Percentiles rank a stretch among this genome's conserved stretches.
Conservation (phyloP, 1,140 invertebrate genomes). For the Chironomus tepperi region DNA sequence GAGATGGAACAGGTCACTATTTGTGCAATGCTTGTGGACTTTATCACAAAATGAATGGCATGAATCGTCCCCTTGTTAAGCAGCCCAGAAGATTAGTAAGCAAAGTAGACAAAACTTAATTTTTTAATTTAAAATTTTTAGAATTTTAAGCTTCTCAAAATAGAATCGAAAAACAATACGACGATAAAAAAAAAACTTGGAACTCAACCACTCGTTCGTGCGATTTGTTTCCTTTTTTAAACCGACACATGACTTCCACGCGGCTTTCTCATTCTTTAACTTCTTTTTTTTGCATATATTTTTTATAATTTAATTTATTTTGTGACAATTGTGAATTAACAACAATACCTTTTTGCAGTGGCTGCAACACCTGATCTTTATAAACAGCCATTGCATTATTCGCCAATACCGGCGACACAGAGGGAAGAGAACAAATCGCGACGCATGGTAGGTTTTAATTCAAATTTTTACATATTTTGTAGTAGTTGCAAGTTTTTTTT, state of each 20-base stretch:
- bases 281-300: neutral
- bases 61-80: constrained; percentile 79
- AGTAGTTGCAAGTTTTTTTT: neutral
- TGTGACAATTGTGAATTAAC: neutral
- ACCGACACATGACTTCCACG: too few species aligned
- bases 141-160: too few species aligned
- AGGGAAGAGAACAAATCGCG: constrained; percentile 56
- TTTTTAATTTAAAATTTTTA: neutral
- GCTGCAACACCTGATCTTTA: constrained; percentile 1
- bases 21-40: constrained; percentile 97
- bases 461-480: too few species aligned
- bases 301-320: neutral
- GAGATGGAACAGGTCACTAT: constrained; percentile 96
- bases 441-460: constrained; percentile 54
- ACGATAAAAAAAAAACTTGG: neutral
- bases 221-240: neutral
- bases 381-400: constrained; percentile 28
- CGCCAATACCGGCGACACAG: constrained; percentile 40
- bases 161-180: neutral
- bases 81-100: constrained; percentile 80
- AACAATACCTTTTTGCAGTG: neutral
- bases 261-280: neutral
- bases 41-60: constrained; percentile 93
- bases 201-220: neutral
- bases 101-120: constrained; percentile 5